Base-by-base conservation (phyloP, 2,888 invertebrate genomes). In the Alloplasta piceator region DNA sequence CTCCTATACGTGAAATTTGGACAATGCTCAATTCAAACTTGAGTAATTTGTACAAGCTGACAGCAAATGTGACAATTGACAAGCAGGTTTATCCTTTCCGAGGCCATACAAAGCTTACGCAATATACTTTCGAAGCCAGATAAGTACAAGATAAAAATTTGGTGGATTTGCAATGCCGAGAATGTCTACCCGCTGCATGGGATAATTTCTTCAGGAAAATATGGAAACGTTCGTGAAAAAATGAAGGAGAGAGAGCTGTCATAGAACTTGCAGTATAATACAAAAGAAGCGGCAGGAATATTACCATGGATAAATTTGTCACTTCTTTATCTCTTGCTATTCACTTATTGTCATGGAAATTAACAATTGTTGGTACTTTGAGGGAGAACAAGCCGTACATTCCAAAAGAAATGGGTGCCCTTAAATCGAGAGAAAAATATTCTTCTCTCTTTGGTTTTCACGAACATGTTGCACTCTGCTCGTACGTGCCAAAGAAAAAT, bases 21-120 rank as follows among this genome's bases (percentile, higher is more conserved):
- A 83, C 67, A 72, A 87, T 89, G 86, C 41, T 89, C 43, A 89
- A 88, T 83, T 72, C 80, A 52, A 89, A 89, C 85, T 82, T 89
- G 55, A 39, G 67, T 36, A 84, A 83, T 66, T 60, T 83, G 60
- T 90, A 89, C 78, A 84, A 83, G 58, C 85, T 87, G 73, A 82
- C 84, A 38, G 89, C 77, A 68, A 82, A 85, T 81, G 64, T 89
- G 16, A 89, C 89, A 43, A 82, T 89, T 60, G 89, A 89, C 67
- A 88, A 89, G 66, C 88, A 89, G 75, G 83, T 88, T 43, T 88
- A 80, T 84, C 85, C 87, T 26, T 89, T 76, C 68, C 83, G 87
- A n/a, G 85, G 86, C n/a, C 81, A 84, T n/a, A 87, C 86, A n/a
- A 76, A 67, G 16, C 89, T 89, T 56, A 87, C 84, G 0, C 86